These are phyloP conservation scores for Elysia chlorotica DNA, from an alignment of 1,140 invertebrate species.

Conservation along the genomic window DNA sequence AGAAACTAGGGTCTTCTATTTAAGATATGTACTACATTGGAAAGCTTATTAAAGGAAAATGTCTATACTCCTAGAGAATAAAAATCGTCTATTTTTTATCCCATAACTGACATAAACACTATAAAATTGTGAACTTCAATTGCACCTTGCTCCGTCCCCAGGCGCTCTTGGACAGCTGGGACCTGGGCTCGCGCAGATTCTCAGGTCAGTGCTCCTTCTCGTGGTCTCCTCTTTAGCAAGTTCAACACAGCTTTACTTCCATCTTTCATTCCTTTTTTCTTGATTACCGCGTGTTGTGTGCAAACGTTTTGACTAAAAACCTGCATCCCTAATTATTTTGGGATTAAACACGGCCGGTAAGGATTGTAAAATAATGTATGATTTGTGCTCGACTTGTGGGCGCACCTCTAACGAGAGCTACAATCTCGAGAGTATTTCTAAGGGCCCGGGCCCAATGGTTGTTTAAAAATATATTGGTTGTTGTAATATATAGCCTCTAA, in stretches of 20 bases:
- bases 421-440: too few species aligned
- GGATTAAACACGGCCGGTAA: not conserved
- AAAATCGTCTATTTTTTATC: not conserved
- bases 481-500: too few species aligned
- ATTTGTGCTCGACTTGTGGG: not conserved
- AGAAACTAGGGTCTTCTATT: too few species aligned
- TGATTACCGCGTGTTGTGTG: conserved; percentile 1
- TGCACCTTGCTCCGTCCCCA: conserved; percentile 29
- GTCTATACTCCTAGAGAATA: too few species aligned
- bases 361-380: not conserved
- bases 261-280: not conserved
- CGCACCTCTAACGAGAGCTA: too few species aligned
- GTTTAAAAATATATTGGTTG: too few species aligned
- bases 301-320: not conserved
- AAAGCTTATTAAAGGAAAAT: too few species aligned
- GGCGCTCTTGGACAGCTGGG: conserved; percentile 53
- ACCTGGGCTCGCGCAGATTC: conserved; percentile 40
- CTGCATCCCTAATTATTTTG: not conserved
- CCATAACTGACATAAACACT: not conserved
- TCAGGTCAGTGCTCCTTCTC: conserved; percentile 36
- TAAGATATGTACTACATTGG: too few species aligned
- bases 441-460: too few species aligned
- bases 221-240: not conserved
- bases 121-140: conserved; percentile 1
- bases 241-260: not conserved